These are phyloP conservation scores for Unio pictorum DNA, from an alignment of 2,888 invertebrate species.

Conservation along the genomic window DNA sequence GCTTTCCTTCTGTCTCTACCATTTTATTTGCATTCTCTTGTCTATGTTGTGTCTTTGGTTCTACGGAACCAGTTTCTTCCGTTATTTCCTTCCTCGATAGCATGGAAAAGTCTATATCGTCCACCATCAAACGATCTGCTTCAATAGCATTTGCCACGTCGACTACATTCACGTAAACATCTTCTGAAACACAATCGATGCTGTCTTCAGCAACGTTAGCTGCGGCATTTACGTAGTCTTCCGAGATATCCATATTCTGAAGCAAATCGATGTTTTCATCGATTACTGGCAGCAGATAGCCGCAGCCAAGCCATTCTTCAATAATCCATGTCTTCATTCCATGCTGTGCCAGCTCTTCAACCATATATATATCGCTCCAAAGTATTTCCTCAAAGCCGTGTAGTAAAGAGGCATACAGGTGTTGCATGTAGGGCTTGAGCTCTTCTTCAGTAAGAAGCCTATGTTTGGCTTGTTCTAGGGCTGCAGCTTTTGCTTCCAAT, in stretches of 20 bases:
- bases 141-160: constrained; percentile 37
- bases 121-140: too few species aligned
- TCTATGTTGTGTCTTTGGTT: too few species aligned
- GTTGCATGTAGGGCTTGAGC: too few species aligned
- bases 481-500: too few species aligned
- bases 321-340: constrained; percentile 12
- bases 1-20: too few species aligned
- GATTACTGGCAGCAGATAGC: constrained; percentile 16
- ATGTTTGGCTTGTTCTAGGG: constrained; percentile 25
- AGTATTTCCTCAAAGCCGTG: too few species aligned
- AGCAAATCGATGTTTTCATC: constrained; percentile 5
- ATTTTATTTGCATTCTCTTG: too few species aligned
- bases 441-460: constrained; percentile 9
- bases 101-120: not conserved
- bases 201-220: constrained; percentile 15
- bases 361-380: too few species aligned
- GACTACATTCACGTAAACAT: constrained; percentile 35
- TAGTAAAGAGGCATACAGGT: too few species aligned
- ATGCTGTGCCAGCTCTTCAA: too few species aligned
- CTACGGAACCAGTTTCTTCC: constrained; percentile 13
- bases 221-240: not conserved
- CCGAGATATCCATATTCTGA: too few species aligned
- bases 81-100: constrained; percentile 21
- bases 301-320: constrained; percentile 48
- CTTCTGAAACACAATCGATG: constrained; percentile 24